These are phyloP conservation scores for Laupala kohalensis DNA, from an alignment of 1,140 invertebrate species.

Conservation along the genomic window DNA sequence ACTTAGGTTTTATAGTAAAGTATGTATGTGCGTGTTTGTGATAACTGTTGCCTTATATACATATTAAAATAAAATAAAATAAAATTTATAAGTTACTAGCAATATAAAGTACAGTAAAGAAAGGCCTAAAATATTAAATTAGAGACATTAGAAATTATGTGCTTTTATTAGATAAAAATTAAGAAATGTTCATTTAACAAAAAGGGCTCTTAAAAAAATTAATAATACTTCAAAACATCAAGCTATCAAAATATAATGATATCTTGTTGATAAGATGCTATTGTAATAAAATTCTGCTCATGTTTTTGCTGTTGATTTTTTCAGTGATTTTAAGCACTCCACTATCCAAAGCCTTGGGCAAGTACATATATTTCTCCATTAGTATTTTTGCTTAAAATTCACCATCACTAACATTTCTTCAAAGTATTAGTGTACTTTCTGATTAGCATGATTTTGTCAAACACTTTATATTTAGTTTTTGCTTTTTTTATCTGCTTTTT, in stretches of 20 bases:
- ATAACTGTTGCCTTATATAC: too few relatives aligned
- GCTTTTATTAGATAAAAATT: neutral
- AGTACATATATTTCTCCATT: neutral
- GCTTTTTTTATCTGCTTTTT: slow-evolving; percentile 18
- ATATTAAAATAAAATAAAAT: too few relatives aligned
- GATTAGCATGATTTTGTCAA: slow-evolving; percentile 10
- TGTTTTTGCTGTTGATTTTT: neutral
- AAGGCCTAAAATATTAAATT: too few relatives aligned
- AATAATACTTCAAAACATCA: neutral
- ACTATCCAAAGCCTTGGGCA: neutral
- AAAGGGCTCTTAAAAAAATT: neutral
- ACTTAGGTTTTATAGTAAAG: too few relatives aligned
- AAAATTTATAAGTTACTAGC: too few relatives aligned
- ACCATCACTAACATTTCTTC: neutral
- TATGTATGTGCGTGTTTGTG: too few relatives aligned
- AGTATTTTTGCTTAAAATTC: neutral
- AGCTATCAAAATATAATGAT: neutral
- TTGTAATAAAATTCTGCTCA: neutral
- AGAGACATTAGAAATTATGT: neutral
- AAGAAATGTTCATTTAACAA: neutral
- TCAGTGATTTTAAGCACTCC: neutral
- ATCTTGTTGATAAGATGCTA: neutral
- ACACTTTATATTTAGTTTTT: neutral
- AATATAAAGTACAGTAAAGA: too few relatives aligned
- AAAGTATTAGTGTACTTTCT: neutral